Evolutionary conservation across 2,888 invertebrate genomes (phyloP), one percentile per base, ranked within the genome.

Genomic region (Lepidonotus clava): DNA sequence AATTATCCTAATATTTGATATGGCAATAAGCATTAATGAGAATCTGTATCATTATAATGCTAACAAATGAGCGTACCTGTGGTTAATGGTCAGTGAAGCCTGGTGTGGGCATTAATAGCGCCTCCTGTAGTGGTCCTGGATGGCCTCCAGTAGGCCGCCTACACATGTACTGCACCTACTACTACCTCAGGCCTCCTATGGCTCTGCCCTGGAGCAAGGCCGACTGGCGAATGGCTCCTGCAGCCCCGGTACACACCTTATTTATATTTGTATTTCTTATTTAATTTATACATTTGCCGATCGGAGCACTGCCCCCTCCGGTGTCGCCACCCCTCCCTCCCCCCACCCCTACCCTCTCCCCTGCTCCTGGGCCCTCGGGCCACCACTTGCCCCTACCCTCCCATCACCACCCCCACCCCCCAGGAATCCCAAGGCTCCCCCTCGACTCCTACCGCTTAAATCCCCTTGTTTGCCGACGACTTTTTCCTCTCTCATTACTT

Each of bases 401-500:
- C 38, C 76, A 36, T 51, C 21, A 51, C 51, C 51, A 51, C 51
- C 21, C 51, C 11, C 11, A 51, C 21, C 51, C 51, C 51, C 51
- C 36, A 21, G 36, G 21, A 1, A 11, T 28, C 80, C 41, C 41
- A 24, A 18, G 11, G 32, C 80, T 32, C 46, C 8, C 46, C 80
- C 80, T 21, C 28, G 32, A 28, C 21, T 38, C 38, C 11, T 21
- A 18, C 46, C 24, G 80, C 80, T 80, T 80, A 80, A 80, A 80
- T 80, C 80, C 80, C 80, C 80, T 80, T 80, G 80, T 80, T 80
- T 80, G 80, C 80, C 80, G 80, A 80, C 28, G 80, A 80, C 80
- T 80, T 80, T 80, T 80, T 80, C 80, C 80, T 80, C 80, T 80
- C 80, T 80, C 80, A 80, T 80, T 80, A 80, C 80, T 80, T 80